A percentile compares a stretch with the other conserved stretches of the same genome.
These are phyloP conservation scores for Apodemia duryi DNA, from an alignment of 2,888 invertebrate genomes.

Conservation along the genomic window DNA sequence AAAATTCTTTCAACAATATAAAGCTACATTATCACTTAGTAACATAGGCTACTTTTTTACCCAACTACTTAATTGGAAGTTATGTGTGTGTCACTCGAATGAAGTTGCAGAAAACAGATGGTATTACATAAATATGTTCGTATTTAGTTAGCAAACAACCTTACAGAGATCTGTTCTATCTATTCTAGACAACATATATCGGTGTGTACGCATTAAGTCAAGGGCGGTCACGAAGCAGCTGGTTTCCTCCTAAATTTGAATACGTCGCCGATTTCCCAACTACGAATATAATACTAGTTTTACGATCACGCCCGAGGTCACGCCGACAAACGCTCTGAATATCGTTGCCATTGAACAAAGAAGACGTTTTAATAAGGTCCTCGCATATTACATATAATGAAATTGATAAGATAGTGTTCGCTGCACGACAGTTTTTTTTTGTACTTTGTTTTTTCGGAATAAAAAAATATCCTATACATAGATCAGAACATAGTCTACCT, in stretches of 20 bases:
- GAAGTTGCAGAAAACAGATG: no score
- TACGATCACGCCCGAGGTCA: constrained; percentile 59
- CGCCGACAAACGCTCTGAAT: constrained; percentile 26
- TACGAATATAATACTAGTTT: constrained; percentile 48
- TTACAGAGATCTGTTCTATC: not conserved
- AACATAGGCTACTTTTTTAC: no score
- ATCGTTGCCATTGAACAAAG: not conserved
- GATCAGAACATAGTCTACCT: no score
- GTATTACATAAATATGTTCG: no score
- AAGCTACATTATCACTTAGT: no score
- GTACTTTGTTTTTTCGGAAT: no score
- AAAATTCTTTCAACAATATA: no score
- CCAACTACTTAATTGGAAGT: no score
- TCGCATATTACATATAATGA: not conserved
- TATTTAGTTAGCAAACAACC: no score
- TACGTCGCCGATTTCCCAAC: constrained; percentile 49
- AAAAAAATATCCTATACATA: no score
- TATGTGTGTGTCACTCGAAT: no score
- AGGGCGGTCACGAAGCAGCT: constrained; percentile 65
- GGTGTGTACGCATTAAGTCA: constrained; percentile 45
- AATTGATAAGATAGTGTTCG: not conserved
- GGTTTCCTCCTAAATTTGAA: constrained; percentile 66
- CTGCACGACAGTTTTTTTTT: no score
- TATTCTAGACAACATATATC: constrained; percentile 7
- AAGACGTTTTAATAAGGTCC: not conserved